These are phyloP conservation scores for Plectrocnemia conspersa DNA, from an alignment of 1,140 invertebrate species.

Conservation along the genomic window DNA sequence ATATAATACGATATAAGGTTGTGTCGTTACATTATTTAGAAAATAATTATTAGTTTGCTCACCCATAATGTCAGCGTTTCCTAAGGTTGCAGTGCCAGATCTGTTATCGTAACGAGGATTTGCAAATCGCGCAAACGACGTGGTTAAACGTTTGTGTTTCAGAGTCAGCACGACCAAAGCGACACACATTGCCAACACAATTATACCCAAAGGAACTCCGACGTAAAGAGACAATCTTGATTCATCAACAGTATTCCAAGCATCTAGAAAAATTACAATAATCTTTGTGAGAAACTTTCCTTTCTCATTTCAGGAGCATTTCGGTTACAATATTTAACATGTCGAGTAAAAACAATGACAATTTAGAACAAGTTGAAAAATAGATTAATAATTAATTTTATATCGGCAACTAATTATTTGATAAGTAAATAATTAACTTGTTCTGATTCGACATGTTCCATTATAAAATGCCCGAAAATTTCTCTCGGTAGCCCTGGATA, in stretches of 20 bases:
- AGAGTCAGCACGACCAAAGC: constrained; percentile 63
- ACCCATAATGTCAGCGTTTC: constrained; percentile 50
- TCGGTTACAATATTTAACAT: too few species aligned
- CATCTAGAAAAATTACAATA: constrained; percentile 12
- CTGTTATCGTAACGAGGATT: constrained; percentile 83
- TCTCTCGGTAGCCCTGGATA: too few species aligned
- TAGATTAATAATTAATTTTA: too few species aligned
- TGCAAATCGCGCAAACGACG: constrained; percentile 75
- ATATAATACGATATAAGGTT: constrained; percentile 31
- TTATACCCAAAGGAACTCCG: constrained; percentile 45
- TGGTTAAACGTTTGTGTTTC: constrained; percentile 68
- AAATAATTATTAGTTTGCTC: constrained; percentile 5
- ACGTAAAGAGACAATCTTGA: constrained; percentile 35
- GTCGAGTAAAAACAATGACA: too few species aligned
- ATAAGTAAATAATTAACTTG: too few species aligned
- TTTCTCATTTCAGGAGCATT: too few species aligned
- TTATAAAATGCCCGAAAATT: too few species aligned
- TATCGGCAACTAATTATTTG: too few species aligned
- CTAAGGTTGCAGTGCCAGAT: constrained; percentile 79
- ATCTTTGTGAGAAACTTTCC: too few species aligned
- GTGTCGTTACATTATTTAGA: neutral
- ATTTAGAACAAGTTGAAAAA: too few species aligned
- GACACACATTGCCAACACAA: constrained; percentile 56
- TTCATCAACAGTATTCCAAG: constrained; percentile 10
- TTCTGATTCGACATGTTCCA: too few species aligned